These are phyloP conservation scores for Micropoecilia bifurca DNA, from an alignment of 2,797 vertebrate genomes.

Conservation along the genomic window DNA sequence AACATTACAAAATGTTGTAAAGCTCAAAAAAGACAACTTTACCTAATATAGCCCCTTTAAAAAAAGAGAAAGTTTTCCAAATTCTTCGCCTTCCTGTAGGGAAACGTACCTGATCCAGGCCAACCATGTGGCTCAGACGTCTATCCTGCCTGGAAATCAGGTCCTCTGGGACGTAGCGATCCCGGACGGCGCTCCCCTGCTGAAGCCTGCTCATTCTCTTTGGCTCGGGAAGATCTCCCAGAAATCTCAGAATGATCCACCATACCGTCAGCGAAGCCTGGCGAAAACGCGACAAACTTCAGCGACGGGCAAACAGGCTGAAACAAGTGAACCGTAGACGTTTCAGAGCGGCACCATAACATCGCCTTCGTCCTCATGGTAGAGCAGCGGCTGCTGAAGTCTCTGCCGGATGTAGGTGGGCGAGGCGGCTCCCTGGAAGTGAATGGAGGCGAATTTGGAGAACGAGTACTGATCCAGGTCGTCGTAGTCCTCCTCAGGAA, in stretches of 20 bases:
- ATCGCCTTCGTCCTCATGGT: slow-evolving; percentile 90
- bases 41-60: no score
- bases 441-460: slow-evolving; percentile 92
- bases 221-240: slow-evolving; percentile 95
- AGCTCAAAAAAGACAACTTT: no score
- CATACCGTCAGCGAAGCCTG: slow-evolving; percentile 91
- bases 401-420: slow-evolving; percentile 84
- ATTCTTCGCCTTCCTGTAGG: neutral
- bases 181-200: slow-evolving; percentile 17
- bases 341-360: slow-evolving; percentile 79
- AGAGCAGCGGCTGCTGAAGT: slow-evolving; percentile 88
- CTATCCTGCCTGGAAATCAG: slow-evolving; percentile 73
- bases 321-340: neutral
- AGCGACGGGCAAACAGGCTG: neutral
- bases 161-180: slow-evolving; percentile 67
- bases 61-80: neutral
- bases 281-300: neutral
- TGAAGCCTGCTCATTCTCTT: slow-evolving; percentile 68
- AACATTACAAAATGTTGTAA: no score
- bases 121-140: slow-evolving; percentile 81
- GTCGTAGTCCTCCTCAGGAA: slow-evolving; percentile 82
- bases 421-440: slow-evolving; percentile 91
- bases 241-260: slow-evolving; percentile 94
- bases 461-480: slow-evolving; percentile 89
- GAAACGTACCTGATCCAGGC: slow-evolving; percentile 77